Percentiles rank a stretch among this genome's conserved stretches.
Conservation (phyloP, 2,113 vertebrate genomes). For the Mesembrinibis cayennensis region DNA sequence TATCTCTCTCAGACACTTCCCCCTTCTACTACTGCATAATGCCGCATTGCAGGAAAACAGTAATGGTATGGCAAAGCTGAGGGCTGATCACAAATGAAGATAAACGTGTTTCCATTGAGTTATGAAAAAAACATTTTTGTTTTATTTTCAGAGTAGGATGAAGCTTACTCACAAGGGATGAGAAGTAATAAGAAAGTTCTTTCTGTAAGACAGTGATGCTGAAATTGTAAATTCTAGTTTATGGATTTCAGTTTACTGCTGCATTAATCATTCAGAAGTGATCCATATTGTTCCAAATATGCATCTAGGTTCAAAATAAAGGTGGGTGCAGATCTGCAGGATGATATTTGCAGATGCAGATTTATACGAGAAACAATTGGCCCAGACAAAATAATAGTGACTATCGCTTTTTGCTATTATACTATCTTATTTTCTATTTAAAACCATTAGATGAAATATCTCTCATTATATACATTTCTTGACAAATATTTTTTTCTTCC, state of each 20-base stretch:
- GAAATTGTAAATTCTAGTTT: background rate
- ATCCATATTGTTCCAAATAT: background rate
- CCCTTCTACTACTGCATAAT: background rate
- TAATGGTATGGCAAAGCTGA: background rate
- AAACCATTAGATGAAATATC: background rate
- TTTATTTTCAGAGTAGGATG: background rate
- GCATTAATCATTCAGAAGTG: background rate
- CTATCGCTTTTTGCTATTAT: background rate
- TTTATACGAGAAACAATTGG: constrained; percentile 78
- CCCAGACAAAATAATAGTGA: constrained; percentile 74
- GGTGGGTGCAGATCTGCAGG: constrained; percentile 77
- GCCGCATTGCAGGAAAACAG: constrained; percentile 20
- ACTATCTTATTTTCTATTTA: background rate
- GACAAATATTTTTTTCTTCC: background rate
- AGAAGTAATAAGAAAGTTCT: background rate
- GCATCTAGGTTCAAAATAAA: constrained; percentile 82
- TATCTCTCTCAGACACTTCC: background rate
- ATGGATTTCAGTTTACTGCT: background rate
- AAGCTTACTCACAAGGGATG: background rate
- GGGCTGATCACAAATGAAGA: background rate
- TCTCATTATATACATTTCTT: background rate
- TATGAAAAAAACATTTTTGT: background rate
- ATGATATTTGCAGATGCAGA: constrained; percentile 77
- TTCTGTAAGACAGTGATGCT: background rate
- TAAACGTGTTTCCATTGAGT: background rate